A percentile compares a stretch with the other conserved stretches of the same genome.
phyloP scores from a whole-genome alignment of 2,113 vertebrate genomes.

The Oryzias javanicus region DNA sequence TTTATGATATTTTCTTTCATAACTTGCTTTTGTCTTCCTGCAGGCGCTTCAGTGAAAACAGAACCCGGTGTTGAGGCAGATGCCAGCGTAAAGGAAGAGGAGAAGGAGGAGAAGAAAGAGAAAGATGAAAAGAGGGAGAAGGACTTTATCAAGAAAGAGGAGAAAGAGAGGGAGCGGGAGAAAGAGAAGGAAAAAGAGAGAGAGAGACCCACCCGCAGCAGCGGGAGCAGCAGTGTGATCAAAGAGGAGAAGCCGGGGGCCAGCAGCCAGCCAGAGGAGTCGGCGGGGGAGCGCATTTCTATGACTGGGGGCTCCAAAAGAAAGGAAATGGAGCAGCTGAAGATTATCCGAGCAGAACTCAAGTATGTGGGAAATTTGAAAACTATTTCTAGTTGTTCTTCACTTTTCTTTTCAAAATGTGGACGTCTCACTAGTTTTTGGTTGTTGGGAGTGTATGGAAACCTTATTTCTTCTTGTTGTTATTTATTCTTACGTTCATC shows the following conservation, averaged over 20 bases:
- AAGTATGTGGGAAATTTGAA: conserved; percentile 77
- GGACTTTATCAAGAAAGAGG: conserved; percentile 82
- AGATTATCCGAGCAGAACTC: conserved; percentile 84
- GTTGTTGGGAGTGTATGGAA: too few relatives aligned
- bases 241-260: conserved; percentile 75
- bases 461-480: neutral
- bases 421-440: too few relatives aligned
- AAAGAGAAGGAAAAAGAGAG: conserved; percentile 75
- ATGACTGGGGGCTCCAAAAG: conserved; percentile 77
- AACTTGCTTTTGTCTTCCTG: neutral
- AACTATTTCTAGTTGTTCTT: too few relatives aligned
- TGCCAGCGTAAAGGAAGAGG: conserved; percentile 81
- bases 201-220: conserved; percentile 79
- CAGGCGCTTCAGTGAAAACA: conserved; percentile 68
- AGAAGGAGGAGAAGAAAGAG: conserved; percentile 84
- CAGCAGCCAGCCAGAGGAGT: conserved; percentile 74
- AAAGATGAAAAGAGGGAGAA: conserved; percentile 82
- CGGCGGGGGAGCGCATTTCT: conserved; percentile 61
- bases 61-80: conserved; percentile 75
- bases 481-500: neutral
- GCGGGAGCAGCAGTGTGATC: conserved; percentile 39
- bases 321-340: conserved; percentile 91
- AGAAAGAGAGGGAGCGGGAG: conserved; percentile 82
- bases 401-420: too few relatives aligned
- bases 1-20: too few relatives aligned